Conservation (phyloP, 2,113 vertebrate genomes). For the Gymnorhina tibicen region DNA sequence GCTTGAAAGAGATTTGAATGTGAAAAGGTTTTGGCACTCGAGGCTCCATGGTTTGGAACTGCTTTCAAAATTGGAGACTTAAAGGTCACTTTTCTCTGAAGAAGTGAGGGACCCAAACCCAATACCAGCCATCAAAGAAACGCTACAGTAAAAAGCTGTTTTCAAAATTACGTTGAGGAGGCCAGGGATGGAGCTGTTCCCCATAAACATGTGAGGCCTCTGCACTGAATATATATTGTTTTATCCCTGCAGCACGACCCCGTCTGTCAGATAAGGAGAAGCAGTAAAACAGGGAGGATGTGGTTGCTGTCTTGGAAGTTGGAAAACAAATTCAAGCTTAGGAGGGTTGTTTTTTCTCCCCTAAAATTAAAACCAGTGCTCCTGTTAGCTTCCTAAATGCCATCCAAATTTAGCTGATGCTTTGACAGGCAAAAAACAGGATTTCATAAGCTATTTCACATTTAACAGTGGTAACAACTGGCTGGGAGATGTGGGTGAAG, state of each 20-base stretch:
- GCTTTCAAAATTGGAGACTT: slow-evolving; percentile 12
- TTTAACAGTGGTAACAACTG: neutral
- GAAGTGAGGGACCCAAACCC: slow-evolving; percentile 1
- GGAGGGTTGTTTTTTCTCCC: neutral
- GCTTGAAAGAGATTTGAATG: slow-evolving; percentile 57
- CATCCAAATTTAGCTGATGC: neutral
- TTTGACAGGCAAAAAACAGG: neutral
- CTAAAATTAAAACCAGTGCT: slow-evolving; percentile 57
- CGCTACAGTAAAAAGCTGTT: neutral
- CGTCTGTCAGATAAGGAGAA: slow-evolving; percentile 37
- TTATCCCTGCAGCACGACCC: neutral
- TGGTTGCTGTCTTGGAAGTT: slow-evolving; percentile 33
- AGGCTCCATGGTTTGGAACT: slow-evolving; percentile 34
- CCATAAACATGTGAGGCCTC: neutral
- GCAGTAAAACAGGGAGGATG: slow-evolving; percentile 40
- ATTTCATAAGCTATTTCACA: neutral
- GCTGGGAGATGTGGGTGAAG: rapidly evolving
- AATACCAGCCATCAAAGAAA: slow-evolving; percentile 35
- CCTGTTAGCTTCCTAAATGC: neutral
- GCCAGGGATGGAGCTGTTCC: neutral
- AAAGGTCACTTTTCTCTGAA: slow-evolving; percentile 58
- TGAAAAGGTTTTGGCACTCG: slow-evolving; percentile 50
- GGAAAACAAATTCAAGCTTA: slow-evolving; percentile 41
- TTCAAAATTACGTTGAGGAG: neutral
- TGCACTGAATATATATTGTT: neutral